Evolutionary conservation across 2,113 vertebrate genomes (phyloP), one percentile per base, ranked within the genome.

Genomic region (Galbula dea): DNA sequence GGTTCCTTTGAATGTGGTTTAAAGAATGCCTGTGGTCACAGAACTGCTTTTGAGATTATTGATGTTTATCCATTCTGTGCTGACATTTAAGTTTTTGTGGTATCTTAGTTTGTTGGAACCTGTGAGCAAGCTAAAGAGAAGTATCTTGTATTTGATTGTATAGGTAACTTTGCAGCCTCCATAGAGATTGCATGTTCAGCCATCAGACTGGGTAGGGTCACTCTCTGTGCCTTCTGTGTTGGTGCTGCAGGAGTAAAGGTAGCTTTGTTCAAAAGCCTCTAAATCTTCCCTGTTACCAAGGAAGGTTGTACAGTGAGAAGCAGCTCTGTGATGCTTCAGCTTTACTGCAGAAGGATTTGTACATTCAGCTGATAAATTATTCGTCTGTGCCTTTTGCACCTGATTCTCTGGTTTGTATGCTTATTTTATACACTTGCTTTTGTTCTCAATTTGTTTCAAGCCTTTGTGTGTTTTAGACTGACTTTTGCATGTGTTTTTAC

Each of bases 371-470:
- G 96, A 89, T 93, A 93, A 96, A 95, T 97, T 92, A 84, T 91
- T 93, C 16, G 45, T 34, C 94, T 96, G 49, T 95, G 96, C 96
- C 94, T 97, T 89, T 96, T 94, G 30, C 92, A 95, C 96, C 97
- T 91, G 93, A 83, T 71, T 97, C 96, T 96, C 93, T 80, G 90
- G 0, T 3, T 93, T 95, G 96, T 86, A 66, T 97, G 94, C 97
- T n/a, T 96, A 17, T 96, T 95, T 96, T 94, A 86, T 96, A 88
- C 88, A 37, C 77, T 95, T 96, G 93, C 2, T 97, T 96, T 96
- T 91, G 84, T 97, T 87, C 95, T 95, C 94, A 89, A 76, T 97
- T 97, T 97, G 95, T 97, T 96, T 96, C 91, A 93, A 90, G 95
- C 91, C 88, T 96, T 97, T 96, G 89, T 92, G 92, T 96, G 91